Conservation (phyloP, 1,140 invertebrate genomes). For the Periplaneta americana region DNA sequence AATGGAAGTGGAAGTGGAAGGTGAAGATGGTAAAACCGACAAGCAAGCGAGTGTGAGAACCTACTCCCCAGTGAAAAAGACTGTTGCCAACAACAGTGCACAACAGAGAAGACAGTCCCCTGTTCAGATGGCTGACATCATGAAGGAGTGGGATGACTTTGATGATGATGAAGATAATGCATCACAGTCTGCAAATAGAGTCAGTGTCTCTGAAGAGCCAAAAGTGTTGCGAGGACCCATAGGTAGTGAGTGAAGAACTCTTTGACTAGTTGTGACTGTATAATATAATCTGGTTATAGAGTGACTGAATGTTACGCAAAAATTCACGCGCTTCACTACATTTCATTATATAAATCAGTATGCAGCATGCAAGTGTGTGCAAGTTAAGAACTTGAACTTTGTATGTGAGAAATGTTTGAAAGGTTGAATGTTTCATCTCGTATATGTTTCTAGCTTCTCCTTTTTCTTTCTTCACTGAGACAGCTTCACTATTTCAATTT, state of each 20-base stretch:
- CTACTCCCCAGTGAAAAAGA: background rate
- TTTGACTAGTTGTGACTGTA: background rate
- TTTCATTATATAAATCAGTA: background rate
- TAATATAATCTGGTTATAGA: background rate
- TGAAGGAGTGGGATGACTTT: slow-evolving; percentile 15
- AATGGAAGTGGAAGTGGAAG: background rate
- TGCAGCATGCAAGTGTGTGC: background rate
- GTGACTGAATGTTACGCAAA: background rate
- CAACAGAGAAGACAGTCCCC: background rate
- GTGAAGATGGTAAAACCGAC: background rate
- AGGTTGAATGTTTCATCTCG: background rate
- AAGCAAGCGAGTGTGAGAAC: background rate
- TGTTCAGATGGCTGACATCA: slow-evolving; percentile 10
- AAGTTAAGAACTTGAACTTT: background rate
- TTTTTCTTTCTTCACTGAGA: too few relatives aligned
- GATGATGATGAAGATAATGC: slow-evolving; percentile 6
- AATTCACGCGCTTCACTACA: background rate
- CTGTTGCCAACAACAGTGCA: background rate
- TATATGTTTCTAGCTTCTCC: background rate
- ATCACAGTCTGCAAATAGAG: background rate
- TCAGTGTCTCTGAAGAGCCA: background rate
- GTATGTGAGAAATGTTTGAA: background rate
- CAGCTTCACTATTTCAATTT: too few relatives aligned
- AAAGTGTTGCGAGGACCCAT: background rate
- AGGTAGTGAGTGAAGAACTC: background rate